Base-by-base conservation (phyloP, 2,888 invertebrate genomes). In the Thera obeliscata region DNA sequence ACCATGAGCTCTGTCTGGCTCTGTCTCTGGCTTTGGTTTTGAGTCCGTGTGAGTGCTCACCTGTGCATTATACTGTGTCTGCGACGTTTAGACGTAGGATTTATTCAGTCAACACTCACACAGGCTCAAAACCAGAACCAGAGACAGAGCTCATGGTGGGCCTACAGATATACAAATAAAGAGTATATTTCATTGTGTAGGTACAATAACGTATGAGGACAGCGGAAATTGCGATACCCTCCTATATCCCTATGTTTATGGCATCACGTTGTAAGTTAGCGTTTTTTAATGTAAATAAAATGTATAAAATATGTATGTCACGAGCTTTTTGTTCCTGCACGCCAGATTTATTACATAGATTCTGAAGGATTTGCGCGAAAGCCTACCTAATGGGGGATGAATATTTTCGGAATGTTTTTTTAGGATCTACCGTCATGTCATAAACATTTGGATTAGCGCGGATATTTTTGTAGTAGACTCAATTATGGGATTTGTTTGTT, bases 211-310 rank as follows among this genome's bases (percentile, higher is more conserved):
- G 49, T 52, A 52, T 33, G 11, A 33, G 52, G 22, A 33, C 33
- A 7, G 35, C 54, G 11, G 33, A 54, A 54, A 54, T 35, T 11
- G 54, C 33, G 35, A 54, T 35, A 33, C 22, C 8, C 46, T 22
- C 46, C 38, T 61, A 46, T 48, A 46, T 12, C 35, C 61, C 22
- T 3, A 55, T 57, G 78, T 84, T 88, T 88, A 89, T 87, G 87
- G 86, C 83, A 80, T 89, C 90, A 90, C 89, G 89, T 89, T 77
- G 6, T 50, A 50, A 50, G 9, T 46, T 46, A 46, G 84, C 70
- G 70, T 74, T 76, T 78, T 81, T 79, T 73, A 76, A 80, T 76
- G 78, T 78, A 79, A 79, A 81, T 78, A 80, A 78, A 78, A 78
- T 71, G 74, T 64, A 81, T 78, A 80, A 78, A 78, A 78, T 71